Evolutionary conservation across 2,797 vertebrate species (phyloP).

Genomic region (Poeciliopsis infans): DNA sequence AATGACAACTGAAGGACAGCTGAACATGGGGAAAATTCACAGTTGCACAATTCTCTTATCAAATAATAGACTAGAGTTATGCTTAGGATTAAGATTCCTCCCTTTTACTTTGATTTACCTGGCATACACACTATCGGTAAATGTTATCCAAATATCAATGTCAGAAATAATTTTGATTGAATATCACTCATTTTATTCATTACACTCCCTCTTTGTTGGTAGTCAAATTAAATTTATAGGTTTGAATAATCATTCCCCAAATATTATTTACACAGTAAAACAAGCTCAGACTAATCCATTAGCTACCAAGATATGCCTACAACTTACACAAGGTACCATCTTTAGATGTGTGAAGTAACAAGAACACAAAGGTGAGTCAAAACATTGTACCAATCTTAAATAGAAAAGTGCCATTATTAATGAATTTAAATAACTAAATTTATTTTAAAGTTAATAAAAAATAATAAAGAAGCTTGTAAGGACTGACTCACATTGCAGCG

Average conservation of each 20-base stretch:
- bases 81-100: slow-evolving; percentile 2
- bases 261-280: slow-evolving; percentile 22
- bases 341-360: slow-evolving; percentile 40
- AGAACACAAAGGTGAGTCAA: slow-evolving; percentile 59
- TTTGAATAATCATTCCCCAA: slow-evolving; percentile 24
- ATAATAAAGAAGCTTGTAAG: slow-evolving; percentile 44
- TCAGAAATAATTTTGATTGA: neutral
- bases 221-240: slow-evolving; percentile 1
- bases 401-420: slow-evolving; percentile 63
- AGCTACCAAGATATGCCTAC: slow-evolving; percentile 37
- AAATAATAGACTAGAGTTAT: slow-evolving; percentile 15
- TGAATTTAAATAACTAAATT: slow-evolving; percentile 41
- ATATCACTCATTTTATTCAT: neutral
- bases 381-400: slow-evolving; percentile 49
- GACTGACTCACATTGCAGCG: slow-evolving; percentile 33
- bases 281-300: slow-evolving; percentile 20
- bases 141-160: neutral
- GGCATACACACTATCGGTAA: slow-evolving; percentile 29
- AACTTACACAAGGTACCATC: slow-evolving; percentile 45
- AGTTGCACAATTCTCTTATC: slow-evolving; percentile 28
- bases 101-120: slow-evolving; percentile 10
- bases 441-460: slow-evolving; percentile 31
- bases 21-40: slow-evolving; percentile 44
- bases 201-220: neutral
- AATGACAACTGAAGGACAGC: slow-evolving; percentile 63